These are phyloP conservation scores for Urosaurus nigricauda DNA, from an alignment of 2,797 vertebrate genomes.

Conservation along the genomic window DNA sequence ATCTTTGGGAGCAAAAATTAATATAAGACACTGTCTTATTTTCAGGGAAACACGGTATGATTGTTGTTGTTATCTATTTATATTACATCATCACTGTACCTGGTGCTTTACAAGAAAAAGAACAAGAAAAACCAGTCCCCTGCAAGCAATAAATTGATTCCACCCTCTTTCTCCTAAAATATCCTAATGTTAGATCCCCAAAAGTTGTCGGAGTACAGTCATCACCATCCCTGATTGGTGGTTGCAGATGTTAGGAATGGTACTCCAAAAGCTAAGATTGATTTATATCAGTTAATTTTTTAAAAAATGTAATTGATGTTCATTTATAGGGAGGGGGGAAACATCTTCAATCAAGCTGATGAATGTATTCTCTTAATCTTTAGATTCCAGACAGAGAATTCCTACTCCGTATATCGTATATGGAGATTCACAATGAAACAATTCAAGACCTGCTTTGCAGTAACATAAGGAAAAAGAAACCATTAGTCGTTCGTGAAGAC, in stretches of 20 bases:
- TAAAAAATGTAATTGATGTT: neutral
- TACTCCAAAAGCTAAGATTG: no score
- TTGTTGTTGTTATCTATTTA: no score
- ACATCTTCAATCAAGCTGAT: neutral
- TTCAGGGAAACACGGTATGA: no score
- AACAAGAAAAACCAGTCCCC: no score
- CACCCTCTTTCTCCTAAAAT: no score
- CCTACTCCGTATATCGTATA: conserved; percentile 94
- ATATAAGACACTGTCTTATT: no score
- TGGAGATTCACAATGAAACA: conserved; percentile 99
- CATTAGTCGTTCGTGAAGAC: conserved; percentile 92
- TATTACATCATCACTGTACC: no score
- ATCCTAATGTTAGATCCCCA: neutral
- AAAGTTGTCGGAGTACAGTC: neutral
- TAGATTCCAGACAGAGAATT: conserved; percentile 95
- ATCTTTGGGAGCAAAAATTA: no score
- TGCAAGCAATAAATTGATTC: neutral
- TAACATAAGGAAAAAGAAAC: conserved; percentile 89
- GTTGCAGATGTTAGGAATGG: neutral
- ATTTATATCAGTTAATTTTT: neutral
- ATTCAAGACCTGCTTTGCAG: conserved; percentile 93
- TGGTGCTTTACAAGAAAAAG: no score
- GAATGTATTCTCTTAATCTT: conserved; percentile 8
- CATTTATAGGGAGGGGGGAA: neutral
- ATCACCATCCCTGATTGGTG: neutral